Evolutionary conservation across 2,797 vertebrate species (phyloP), one percentile per base, ranked within the genome.

Genomic region (Enoplosus armatus): DNA sequence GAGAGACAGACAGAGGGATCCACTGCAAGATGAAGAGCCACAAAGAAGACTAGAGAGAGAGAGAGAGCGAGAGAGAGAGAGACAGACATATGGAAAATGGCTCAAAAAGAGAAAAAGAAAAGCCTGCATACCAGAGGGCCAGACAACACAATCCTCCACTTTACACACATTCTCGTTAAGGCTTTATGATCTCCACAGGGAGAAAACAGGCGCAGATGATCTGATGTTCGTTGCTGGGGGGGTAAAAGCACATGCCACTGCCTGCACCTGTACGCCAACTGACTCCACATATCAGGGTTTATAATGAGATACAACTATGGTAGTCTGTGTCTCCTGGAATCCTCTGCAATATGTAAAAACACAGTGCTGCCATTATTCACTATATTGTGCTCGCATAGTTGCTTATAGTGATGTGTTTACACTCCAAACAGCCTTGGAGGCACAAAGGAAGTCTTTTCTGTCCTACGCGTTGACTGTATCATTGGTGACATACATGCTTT

Each of bases 261-360:
- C 89, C 85, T 93, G 90, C 91, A 92, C 91, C 86, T 93, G 85
- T 89, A 81, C 45, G 8, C 68, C 50, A 70, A 83, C 83, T 74
- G 58, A 51, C 69, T 70, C 68, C 70, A 80, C 66, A 71, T 82
- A 74, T 75, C 37, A 82, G 33, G 14, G 29, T 60, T 41, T 47
- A 64, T 56, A 55, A 68, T 72, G 63, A 80, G 59, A 85, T 56
- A 51, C 61, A 70, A 80, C 33, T 39, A 47, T 53, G 29, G 33
- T 9, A 31, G 50, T 27, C 18, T 72, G 39, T 26, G 59, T 48
- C 60, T 74, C 33, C 66, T 15, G 61, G 45, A 82, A n/a, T 47
- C 45, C 31, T 56, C 16, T 51, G 37, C 15, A 14, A 45, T 58
- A 64, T 59, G 29, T 61, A 29, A 69, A 56, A 48, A 61, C 37